Evolutionary conservation across 2,113 vertebrate species (phyloP).

Genomic region (Myiagra hebetior): DNA sequence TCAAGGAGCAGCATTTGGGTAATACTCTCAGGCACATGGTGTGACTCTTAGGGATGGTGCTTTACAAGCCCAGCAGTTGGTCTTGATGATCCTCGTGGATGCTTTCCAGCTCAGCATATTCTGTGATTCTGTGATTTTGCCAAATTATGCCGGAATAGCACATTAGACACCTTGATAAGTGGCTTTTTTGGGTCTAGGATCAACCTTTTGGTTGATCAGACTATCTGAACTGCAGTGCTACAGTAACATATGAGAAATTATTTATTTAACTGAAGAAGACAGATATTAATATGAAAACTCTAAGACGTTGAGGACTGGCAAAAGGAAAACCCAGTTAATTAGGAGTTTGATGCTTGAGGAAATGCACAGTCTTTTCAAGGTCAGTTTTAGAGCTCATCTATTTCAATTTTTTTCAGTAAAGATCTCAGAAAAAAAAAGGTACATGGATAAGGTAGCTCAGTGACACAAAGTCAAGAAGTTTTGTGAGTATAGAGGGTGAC

Average conservation of each 20-base stretch:
- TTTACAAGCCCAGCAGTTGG: not conserved
- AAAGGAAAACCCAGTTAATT: not conserved
- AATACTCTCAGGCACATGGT: not conserved
- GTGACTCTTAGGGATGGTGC: not conserved
- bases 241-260: not conserved
- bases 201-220: not conserved
- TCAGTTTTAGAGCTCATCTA: not conserved
- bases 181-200: not conserved
- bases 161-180: not conserved
- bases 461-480: not conserved
- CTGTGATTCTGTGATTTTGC: not conserved
- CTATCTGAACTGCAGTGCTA: not conserved
- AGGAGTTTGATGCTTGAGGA: not conserved
- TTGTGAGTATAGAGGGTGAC: not conserved
- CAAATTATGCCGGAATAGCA: not conserved
- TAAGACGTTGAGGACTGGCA: not conserved
- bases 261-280: not conserved
- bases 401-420: not conserved
- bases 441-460: not conserved
- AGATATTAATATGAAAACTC: not conserved
- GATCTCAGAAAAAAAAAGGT: not conserved
- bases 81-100: not conserved
- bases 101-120: not conserved
- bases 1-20: not conserved
- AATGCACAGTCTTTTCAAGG: not conserved